A percentile compares a stretch with the other conserved stretches of the same genome.
Conservation (phyloP, 2,113 vertebrate genomes). For the Seriola quinqueradiata region DNA sequence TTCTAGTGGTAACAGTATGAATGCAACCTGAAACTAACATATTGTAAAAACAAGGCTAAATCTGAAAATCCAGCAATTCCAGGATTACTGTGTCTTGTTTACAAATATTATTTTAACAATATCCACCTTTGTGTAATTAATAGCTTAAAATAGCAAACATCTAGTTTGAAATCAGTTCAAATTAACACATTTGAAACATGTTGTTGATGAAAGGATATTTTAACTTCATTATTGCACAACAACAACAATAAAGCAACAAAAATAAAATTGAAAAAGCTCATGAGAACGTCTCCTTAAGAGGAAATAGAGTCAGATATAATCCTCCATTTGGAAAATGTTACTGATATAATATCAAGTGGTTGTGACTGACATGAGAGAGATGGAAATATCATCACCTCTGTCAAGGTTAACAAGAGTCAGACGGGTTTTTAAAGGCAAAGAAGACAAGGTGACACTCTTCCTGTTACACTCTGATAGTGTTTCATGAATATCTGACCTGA, state of each 20-base stretch:
- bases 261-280: background rate
- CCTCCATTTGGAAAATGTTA: background rate
- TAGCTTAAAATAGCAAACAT: background rate
- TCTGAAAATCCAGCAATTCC: background rate
- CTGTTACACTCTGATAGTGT: background rate
- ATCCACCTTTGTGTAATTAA: background rate
- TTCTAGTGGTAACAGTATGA: background rate
- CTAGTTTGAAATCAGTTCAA: background rate
- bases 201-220: no score
- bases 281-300: background rate
- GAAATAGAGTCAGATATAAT: background rate
- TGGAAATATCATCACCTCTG: slow-evolving; percentile 16
- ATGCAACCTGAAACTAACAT: background rate
- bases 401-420: slow-evolving; percentile 22
- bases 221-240: no score
- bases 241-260: background rate
- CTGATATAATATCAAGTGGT: background rate
- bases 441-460: background rate
- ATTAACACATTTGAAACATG: background rate
- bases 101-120: background rate
- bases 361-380: slow-evolving; percentile 43
- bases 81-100: no score
- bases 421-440: slow-evolving; percentile 22
- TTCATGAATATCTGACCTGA: slow-evolving; percentile 3
- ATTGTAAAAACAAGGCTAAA: background rate